phyloP scores from a whole-genome alignment of 2,888 invertebrate genomes.

The Xylocampa areola region DNA sequence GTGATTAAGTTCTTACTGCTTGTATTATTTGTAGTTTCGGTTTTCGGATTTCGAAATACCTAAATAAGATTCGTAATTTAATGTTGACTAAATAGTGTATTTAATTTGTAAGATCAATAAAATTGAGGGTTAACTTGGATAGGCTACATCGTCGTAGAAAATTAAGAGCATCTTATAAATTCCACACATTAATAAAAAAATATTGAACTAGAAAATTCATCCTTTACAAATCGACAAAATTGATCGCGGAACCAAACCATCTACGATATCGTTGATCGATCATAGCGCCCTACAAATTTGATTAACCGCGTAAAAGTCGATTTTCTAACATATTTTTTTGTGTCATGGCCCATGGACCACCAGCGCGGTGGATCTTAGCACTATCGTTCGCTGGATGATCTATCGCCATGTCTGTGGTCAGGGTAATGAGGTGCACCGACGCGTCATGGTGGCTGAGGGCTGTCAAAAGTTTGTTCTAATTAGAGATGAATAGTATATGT shows the following conservation, averaged over 20 bases:
- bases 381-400: slow-evolving; percentile 85
- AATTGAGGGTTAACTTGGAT: too few species aligned
- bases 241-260: slow-evolving; percentile 27
- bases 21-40: slow-evolving; percentile 31
- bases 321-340: slow-evolving; percentile 72
- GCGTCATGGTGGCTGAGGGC: slow-evolving; percentile 64
- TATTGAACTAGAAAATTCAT: neutral
- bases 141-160: too few species aligned
- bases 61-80: slow-evolving; percentile 11
- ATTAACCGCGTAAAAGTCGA: slow-evolving; percentile 76
- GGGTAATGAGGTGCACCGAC: slow-evolving; percentile 76
- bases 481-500: too few species aligned
- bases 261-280: slow-evolving; percentile 52
- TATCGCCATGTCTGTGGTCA: slow-evolving; percentile 74
- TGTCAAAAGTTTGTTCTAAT: slow-evolving; percentile 39
- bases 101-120: neutral
- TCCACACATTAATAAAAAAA: neutral
- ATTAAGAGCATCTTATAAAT: too few species aligned
- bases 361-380: slow-evolving; percentile 80
- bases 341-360: slow-evolving; percentile 80
- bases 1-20: slow-evolving; percentile 54
- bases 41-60: slow-evolving; percentile 39
- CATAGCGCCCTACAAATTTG: slow-evolving; percentile 65
- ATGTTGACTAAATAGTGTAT: neutral
- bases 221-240: slow-evolving; percentile 21